These are phyloP conservation scores for Apodemia mormo DNA, from an alignment of 2,888 invertebrate species.

Conservation along the genomic window DNA sequence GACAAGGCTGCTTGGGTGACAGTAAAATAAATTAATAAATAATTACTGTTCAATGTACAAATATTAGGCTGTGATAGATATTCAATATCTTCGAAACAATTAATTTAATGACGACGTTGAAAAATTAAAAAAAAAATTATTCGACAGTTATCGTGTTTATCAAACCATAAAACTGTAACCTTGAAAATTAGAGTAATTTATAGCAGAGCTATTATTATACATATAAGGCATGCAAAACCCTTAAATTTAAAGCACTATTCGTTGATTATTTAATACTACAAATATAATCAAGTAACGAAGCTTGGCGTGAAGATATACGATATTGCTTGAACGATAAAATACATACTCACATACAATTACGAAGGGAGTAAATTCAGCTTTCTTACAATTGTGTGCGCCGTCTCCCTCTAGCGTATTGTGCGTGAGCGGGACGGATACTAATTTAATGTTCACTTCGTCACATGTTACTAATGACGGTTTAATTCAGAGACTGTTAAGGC, in stretches of 20 bases:
- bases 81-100: too few species aligned
- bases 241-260: conserved; percentile 3
- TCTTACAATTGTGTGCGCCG: conserved; percentile 23
- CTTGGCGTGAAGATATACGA: conserved; percentile 9
- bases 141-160: too few species aligned
- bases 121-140: too few species aligned
- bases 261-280: not conserved
- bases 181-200: too few species aligned
- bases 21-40: too few species aligned
- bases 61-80: too few species aligned
- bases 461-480: conserved; percentile 69
- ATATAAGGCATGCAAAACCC: not conserved
- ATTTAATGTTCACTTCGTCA: conserved; percentile 64
- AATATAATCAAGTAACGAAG: conserved; percentile 9
- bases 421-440: conserved; percentile 37
- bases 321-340: conserved; percentile 25
- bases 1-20: too few species aligned
- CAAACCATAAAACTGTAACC: too few species aligned
- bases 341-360: conserved; percentile 20
- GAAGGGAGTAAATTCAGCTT: conserved; percentile 15
- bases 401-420: conserved; percentile 28
- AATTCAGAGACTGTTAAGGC: conserved; percentile 62
- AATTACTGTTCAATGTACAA: too few species aligned
- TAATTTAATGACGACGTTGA: too few species aligned
- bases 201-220: too few species aligned